phyloP scores from a whole-genome alignment of 2,113 vertebrate species.

The Pipra filicauda region DNA sequence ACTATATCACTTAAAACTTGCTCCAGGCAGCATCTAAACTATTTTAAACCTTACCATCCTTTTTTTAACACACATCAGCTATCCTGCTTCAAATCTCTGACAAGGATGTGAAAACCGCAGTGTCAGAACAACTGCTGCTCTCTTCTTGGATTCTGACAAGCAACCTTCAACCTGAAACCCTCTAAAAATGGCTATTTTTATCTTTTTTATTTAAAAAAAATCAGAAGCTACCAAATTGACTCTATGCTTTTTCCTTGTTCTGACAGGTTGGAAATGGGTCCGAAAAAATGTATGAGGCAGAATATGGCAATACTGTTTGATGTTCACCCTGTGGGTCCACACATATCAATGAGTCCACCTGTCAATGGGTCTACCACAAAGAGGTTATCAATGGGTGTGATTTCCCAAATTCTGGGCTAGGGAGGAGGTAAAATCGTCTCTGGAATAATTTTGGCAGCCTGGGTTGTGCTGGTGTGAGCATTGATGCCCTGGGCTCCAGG shows the following conservation, averaged over 20 bases:
- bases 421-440: background rate
- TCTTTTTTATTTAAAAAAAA: background rate
- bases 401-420: background rate
- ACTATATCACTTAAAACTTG: constrained; percentile 59
- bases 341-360: background rate
- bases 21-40: constrained; percentile 73
- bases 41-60: constrained; percentile 74
- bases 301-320: background rate
- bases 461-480: background rate
- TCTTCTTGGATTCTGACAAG: constrained; percentile 72
- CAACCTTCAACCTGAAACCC: constrained; percentile 71
- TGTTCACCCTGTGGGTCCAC: background rate
- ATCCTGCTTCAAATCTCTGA: constrained; percentile 76
- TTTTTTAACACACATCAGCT: constrained; percentile 76
- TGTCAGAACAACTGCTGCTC: constrained; percentile 81
- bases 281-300: background rate
- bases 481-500: background rate
- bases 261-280: background rate
- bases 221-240: constrained; percentile 54
- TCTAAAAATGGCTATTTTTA: constrained; percentile 69
- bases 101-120: constrained; percentile 79
- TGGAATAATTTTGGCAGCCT: background rate
- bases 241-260: background rate
- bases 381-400: background rate
- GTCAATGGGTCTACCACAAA: background rate